Base-by-base conservation (phyloP, 2,797 vertebrate species). In the Notolabrus celidotus region DNA sequence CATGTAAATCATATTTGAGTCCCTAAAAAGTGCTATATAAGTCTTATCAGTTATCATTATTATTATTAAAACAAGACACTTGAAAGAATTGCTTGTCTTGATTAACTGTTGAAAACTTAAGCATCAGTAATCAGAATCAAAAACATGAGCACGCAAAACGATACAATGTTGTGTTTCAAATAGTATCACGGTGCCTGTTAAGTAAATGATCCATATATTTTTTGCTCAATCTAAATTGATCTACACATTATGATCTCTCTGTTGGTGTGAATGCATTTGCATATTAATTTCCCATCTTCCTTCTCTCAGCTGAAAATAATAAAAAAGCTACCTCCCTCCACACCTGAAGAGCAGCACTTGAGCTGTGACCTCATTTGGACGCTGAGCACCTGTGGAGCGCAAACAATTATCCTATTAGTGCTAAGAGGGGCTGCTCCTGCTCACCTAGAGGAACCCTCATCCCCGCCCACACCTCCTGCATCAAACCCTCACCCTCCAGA, bases 311-410 rank as follows among this genome's bases (percentile, higher is more conserved):
- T 7, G 1, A 60, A 64, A 72, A 17, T 67, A 71, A 80, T 66
- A 74, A 11, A 67, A 71, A 80, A 27, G 3, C 91, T 90, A 90
- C 93, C 92, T 94, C 85, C 89, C 91, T 89, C 87, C 83, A 88
- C 87, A 64, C 90, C 90, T 92, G 90, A 93, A 93, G 94, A 96
- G 93, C 94, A 93, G 93, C 95, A 96, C 96, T 97, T 96, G 95
- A 97, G 95, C 95, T 95, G 92, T 97, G 96, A 97, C 96, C 96
- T 95, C 95, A 93, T 95, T 96, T 96, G 94, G 90, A 95, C 89
- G 93, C 92, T 50, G 77, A 89, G 94, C 96, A 96, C 96, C 96
- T 97, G 95, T 91, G 91, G 89, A 96, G 94, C 92, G 92, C 94
- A 85, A 91, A 92, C 95, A 96, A 96, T 97, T 96, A 96, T 95